Evolutionary conservation across 2,113 vertebrate genomes (phyloP), one percentile per base, ranked within the genome.

Genomic region (Pterophyllum scalare): DNA sequence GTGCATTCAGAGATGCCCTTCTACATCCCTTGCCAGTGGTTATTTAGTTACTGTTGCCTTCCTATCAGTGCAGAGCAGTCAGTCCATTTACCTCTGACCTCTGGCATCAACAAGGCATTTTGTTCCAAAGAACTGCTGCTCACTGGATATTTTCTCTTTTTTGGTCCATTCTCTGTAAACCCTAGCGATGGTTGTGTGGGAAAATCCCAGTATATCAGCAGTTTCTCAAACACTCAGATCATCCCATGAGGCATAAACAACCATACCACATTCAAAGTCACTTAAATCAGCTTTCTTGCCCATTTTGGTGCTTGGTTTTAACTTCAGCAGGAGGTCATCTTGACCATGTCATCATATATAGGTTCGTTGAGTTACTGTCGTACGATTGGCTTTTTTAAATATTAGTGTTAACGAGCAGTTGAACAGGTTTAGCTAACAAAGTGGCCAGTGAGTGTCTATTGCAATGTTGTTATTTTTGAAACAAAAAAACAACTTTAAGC

Each of bases 221-320:
- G 26, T 46, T 46, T 67, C 62, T 67, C 0, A 70, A 28, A 70
- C 28, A 49, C 2, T 70, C 5, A 49, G 40, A 67, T 15, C 40
- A 67, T 22, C 26, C 15, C 8, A 33, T 33, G 33, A 7, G 33
- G 1, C 33, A 33, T 33, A 33, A 33, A 33, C 14, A 67, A 67
- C 0, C 26, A 0, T 11, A 7, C 38, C 3, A 0, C 2, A 0
- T 26, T 28, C 64, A 64, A n/a, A 67, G 22, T 49, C 43, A 0
- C 14, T 46, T 46, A 67, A 6, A 67, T 67, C 14, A 28, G 14
- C 22, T 1, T 67, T 40, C 38, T 40, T 40, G 10, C 38, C 38
- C 26, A 67, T 28, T 26, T 11, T 49, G 46, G 43, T 67, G 15
- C 9, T 67, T 49, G 6, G 43, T 20, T 49, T 70, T 24, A 70